Conservation (phyloP, 2,888 invertebrate species). For the Drosophila conformis region DNA sequence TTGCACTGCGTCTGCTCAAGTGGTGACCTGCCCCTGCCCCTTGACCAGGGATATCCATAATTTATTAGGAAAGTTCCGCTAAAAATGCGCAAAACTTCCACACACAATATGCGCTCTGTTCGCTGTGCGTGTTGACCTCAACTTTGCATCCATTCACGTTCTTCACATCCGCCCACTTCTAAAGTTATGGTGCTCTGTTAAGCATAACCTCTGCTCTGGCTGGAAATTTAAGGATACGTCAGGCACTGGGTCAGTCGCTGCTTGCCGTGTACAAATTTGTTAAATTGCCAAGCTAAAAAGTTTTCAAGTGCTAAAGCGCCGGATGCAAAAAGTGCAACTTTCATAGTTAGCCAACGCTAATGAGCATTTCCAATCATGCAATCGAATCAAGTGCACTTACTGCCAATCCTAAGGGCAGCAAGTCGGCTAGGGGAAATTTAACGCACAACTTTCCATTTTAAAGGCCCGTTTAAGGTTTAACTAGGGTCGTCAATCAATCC, state of each 20-base stretch:
- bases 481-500: neutral
- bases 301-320: slow-evolving; percentile 47
- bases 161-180: slow-evolving; percentile 43
- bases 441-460: neutral
- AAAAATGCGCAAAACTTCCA: slow-evolving; percentile 64
- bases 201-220: neutral
- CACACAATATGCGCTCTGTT: slow-evolving; percentile 58
- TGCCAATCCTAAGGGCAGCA: slow-evolving; percentile 9
- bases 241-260: neutral
- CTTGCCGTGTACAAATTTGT: slow-evolving; percentile 37
- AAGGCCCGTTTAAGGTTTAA: neutral
- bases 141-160: slow-evolving; percentile 30
- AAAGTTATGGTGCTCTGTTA: slow-evolving; percentile 26
- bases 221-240: slow-evolving; percentile 22
- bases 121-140: slow-evolving; percentile 35
- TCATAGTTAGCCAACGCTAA: slow-evolving; percentile 54
- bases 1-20: slow-evolving; percentile 25
- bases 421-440: neutral
- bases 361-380: slow-evolving; percentile 52
- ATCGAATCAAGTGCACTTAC: slow-evolving; percentile 31
- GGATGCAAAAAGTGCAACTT: slow-evolving; percentile 38
- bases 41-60: slow-evolving; percentile 53
- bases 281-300: slow-evolving; percentile 43
- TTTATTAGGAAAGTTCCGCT: slow-evolving; percentile 68
- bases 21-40: neutral